Base-by-base conservation (phyloP, 2,113 vertebrate genomes). In the Neolamprologus variostigma region DNA sequence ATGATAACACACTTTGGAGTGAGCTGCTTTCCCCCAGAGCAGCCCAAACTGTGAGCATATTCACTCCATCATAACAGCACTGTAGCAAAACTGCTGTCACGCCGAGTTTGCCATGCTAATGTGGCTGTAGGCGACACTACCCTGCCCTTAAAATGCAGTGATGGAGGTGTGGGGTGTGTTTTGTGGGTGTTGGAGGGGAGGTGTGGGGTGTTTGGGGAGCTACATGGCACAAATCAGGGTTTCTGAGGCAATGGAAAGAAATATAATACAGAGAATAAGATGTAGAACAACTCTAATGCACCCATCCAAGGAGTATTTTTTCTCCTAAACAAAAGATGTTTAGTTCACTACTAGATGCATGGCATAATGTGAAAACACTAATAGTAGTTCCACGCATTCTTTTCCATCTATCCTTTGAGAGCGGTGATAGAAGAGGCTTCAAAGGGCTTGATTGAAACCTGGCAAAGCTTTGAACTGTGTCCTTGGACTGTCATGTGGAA, bases 51-150 rank as follows among this genome's bases (percentile, higher is more conserved):
- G 84, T 84, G 86, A 93, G 92, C 94, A 93, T 92, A 94, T 95
- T 94, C 92, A 89, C 90, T 91, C 91, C 91, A 90, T 95, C 93
- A 93, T 91, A 93, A 91, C 89, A 84, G 92, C 80, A 54, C 87
- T 92, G 90, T 92, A 93, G 92, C 94, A 94, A 94, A 95, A 94
- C 93, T 91, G 92, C 92, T 93, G 94, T 95, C 94, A 94, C 80
- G 84, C 91, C 7, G 86, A 88, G 90, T 94, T 94, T 94, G 90
- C 92, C 91, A 92, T 94, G 93, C 90, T 94, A 93, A 94, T 93
- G 90, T 93, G 86, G 91, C 91, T 95, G 89, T 53, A 81, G 91
- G 92, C 86, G 55, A 89, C 78, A 81, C 87, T 63, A 63, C 57
- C 73, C 87, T 83, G 83, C 76, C 83, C 86, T 86, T 81, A 83